These are phyloP conservation scores for Tenthredo amoena DNA, from an alignment of 2,888 invertebrate genomes.

Conservation along the genomic window DNA sequence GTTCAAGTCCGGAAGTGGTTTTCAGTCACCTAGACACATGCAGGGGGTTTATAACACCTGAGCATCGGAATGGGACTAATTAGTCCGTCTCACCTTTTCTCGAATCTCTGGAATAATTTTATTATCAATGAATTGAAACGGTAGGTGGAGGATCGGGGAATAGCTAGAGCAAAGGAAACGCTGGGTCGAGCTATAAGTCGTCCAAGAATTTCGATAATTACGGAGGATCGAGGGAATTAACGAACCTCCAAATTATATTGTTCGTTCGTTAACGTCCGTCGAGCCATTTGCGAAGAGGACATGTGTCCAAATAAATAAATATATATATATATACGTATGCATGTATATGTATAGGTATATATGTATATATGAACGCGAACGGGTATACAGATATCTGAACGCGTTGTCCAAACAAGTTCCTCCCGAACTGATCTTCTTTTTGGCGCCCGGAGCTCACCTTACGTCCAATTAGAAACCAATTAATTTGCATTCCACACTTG, in stretches of 20 bases:
- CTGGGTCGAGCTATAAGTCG: background rate
- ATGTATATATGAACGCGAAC: background rate
- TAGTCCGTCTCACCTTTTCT: slow-evolving; percentile 68
- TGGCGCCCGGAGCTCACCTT: slow-evolving; percentile 39
- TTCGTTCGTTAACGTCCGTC: background rate
- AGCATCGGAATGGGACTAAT: slow-evolving; percentile 75
- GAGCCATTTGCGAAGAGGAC: slow-evolving; percentile 2
- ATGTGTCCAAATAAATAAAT: slow-evolving; percentile 39
- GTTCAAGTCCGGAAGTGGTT: slow-evolving; percentile 45
- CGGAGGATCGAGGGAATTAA: background rate
- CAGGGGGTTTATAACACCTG: slow-evolving; percentile 58
- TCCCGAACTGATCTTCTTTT: slow-evolving; percentile 31
- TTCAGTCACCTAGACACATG: background rate
- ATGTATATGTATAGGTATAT: background rate
- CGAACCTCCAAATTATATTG: slow-evolving; percentile 6
- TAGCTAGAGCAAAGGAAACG: background rate
- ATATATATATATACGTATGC: background rate
- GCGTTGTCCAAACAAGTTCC: slow-evolving; percentile 51
- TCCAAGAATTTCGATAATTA: background rate
- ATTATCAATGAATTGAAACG: slow-evolving; percentile 24
- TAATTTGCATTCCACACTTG: slow-evolving; percentile 48
- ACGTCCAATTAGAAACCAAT: slow-evolving; percentile 51
- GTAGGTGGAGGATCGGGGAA: background rate
- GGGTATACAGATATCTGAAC: background rate
- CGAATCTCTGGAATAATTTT: slow-evolving; percentile 31